Evolutionary conservation across 1,140 invertebrate genomes (phyloP).

Genomic region (Papilio polyxenes): DNA sequence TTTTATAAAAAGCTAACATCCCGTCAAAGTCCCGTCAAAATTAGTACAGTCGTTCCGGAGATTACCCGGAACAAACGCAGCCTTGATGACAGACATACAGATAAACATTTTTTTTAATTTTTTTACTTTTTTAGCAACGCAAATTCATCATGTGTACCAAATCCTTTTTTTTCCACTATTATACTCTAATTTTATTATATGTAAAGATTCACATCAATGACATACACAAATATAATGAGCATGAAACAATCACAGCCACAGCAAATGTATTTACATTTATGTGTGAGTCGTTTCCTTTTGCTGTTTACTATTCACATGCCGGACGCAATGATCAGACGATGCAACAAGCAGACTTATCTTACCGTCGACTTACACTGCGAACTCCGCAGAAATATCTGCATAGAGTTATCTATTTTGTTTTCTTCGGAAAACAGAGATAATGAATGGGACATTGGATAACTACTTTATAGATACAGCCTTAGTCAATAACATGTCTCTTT

Average conservation of each 20-base stretch:
- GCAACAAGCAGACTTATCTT: neutral
- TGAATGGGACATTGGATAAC: neutral
- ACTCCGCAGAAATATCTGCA: neutral
- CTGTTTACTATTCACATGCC: neutral
- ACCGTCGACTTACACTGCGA: too few relatives aligned
- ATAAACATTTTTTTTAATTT: too few relatives aligned
- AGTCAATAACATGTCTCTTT: neutral
- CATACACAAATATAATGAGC: neutral
- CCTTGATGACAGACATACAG: too few relatives aligned
- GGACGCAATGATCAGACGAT: neutral
- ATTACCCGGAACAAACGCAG: too few relatives aligned
- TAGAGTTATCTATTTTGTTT: neutral
- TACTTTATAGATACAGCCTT: neutral
- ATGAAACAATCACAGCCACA: neutral
- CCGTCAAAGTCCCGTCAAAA: too few relatives aligned
- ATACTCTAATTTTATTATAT: neutral
- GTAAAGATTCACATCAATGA: neutral
- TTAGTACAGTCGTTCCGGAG: too few relatives aligned
- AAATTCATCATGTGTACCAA: too few relatives aligned
- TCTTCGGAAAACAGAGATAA: too few relatives aligned
- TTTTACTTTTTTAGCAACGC: too few relatives aligned
- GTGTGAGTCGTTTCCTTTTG: slow-evolving; percentile 4
- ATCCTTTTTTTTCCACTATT: too few relatives aligned
- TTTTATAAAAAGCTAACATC: too few relatives aligned
- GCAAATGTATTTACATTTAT: slow-evolving; percentile 12